These are phyloP conservation scores for Parapsyche elsis DNA, from an alignment of 1,140 invertebrate genomes.

Conservation along the genomic window DNA sequence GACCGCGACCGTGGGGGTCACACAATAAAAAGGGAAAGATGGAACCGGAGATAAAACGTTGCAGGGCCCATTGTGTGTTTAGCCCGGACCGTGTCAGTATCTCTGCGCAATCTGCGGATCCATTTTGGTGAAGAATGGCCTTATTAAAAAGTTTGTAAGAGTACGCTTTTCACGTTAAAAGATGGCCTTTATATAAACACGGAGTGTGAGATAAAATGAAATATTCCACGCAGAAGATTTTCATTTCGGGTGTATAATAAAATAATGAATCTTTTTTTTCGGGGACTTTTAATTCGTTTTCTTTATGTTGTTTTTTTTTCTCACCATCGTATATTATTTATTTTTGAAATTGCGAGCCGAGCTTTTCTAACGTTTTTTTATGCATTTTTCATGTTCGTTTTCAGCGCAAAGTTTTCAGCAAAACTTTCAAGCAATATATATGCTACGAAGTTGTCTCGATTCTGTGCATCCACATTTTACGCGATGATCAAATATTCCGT, in stretches of 20 bases:
- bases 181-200: slow-evolving; percentile 55
- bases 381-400: slow-evolving; percentile 40
- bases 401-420: neutral
- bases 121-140: slow-evolving; percentile 55
- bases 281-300: slow-evolving; percentile 38
- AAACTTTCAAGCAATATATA: too few relatives aligned
- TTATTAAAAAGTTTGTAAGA: slow-evolving; percentile 56
- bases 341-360: slow-evolving; percentile 4
- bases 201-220: slow-evolving; percentile 53
- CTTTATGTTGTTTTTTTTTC: neutral
- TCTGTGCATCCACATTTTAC: neutral
- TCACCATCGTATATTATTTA: neutral
- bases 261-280: slow-evolving; percentile 50
- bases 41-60: slow-evolving; percentile 46
- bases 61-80: slow-evolving; percentile 50
- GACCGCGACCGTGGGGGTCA: slow-evolving; percentile 22
- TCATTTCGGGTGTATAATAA: slow-evolving; percentile 52
- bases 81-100: slow-evolving; percentile 48
- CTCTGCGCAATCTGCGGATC: slow-evolving; percentile 54
- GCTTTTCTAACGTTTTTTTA: slow-evolving; percentile 6
- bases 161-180: slow-evolving; percentile 51
- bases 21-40: slow-evolving; percentile 52
- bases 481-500: slow-evolving; percentile 6
- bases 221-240: slow-evolving; percentile 48
- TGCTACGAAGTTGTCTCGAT: too few relatives aligned